Base-by-base conservation (phyloP, 2,888 invertebrate species). In the Amphipyra tragopoginis region DNA sequence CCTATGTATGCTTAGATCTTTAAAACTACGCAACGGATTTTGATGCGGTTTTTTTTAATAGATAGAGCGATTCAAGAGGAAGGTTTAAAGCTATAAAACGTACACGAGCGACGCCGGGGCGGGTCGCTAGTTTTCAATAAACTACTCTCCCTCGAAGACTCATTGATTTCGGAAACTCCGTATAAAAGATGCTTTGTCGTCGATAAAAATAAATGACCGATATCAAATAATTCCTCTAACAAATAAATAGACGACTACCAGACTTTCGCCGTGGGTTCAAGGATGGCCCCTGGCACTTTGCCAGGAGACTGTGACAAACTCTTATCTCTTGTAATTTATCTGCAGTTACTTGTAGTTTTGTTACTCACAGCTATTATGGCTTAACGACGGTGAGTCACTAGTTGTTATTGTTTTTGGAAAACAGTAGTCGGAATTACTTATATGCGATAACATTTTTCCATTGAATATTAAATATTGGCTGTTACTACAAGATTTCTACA, bases 211-310 rank as follows among this genome's bases (percentile, higher is more conserved):
- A 29, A 29, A 29, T 29, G 14, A 40, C 14, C 13, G 7, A 5
- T 15, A 42, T 39, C 15, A 42, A 15, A 42, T 7, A 3, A 42
- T 15, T 33, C 13, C 45, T 14, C 9, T 2, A 33, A 33, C 33
- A 5, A 5, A 15, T 21, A 13, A 15, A 5, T 42, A 68, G 57
- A 72, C 67, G 51, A 11, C 13, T 40, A 33, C 10, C 52, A 57
- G 72, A 68, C 52, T 36, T 44, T 9, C 21, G 8, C 51, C 55
- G 50, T 64, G 4, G 38, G 49, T 54, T 58, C 59, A 65, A 53
- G 66, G 59, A 72, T 51, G n/a, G 21, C 34, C 0, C 3, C 4
- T 68, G 68, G 68, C 66, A 14, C 0, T 0, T 0, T 45, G 53
- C 68, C 68, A 68, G 34, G 3, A 14, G 14, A 10, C 47, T n/a